These are phyloP conservation scores for Metridium senile DNA, from an alignment of 92 coral and sea anemone species.

Conservation along the genomic window DNA sequence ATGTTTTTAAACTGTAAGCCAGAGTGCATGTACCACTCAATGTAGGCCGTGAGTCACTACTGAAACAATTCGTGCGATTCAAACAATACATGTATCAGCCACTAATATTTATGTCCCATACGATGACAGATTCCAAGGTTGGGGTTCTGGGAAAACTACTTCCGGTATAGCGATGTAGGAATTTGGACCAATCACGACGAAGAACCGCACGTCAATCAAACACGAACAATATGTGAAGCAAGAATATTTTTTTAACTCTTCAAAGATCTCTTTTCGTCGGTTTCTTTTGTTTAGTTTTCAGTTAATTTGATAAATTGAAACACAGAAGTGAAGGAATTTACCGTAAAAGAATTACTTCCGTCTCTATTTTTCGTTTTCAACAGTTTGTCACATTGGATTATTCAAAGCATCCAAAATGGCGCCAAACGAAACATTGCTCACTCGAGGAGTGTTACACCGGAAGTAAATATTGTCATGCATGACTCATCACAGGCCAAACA, in stretches of 20 bases:
- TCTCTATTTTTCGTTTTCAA: background rate
- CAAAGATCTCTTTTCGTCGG: background rate
- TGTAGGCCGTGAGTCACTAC: background rate
- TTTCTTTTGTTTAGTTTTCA: background rate
- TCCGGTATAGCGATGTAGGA: background rate
- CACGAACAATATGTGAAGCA: background rate
- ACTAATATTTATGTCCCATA: background rate
- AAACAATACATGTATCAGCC: constrained; percentile 3
- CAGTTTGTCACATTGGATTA: constrained; percentile 12
- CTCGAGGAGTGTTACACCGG: constrained; percentile 24
- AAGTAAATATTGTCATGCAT: constrained; percentile 24
- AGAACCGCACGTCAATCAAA: background rate
- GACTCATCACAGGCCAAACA: constrained; percentile 19
- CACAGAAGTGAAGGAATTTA: background rate
- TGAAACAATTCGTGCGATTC: constrained; percentile 5
- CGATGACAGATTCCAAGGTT: constrained; percentile 33
- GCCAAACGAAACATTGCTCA: constrained; percentile 14
- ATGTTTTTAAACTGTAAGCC: background rate
- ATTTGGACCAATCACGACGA: background rate
- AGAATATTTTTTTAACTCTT: background rate
- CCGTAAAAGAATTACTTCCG: background rate
- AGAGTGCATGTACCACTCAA: background rate
- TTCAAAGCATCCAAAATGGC: constrained; percentile 28
- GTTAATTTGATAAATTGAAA: background rate
- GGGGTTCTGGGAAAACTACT: background rate